Evolutionary conservation across 2,797 vertebrate genomes (phyloP).

Genomic region (Menidia menidia): DNA sequence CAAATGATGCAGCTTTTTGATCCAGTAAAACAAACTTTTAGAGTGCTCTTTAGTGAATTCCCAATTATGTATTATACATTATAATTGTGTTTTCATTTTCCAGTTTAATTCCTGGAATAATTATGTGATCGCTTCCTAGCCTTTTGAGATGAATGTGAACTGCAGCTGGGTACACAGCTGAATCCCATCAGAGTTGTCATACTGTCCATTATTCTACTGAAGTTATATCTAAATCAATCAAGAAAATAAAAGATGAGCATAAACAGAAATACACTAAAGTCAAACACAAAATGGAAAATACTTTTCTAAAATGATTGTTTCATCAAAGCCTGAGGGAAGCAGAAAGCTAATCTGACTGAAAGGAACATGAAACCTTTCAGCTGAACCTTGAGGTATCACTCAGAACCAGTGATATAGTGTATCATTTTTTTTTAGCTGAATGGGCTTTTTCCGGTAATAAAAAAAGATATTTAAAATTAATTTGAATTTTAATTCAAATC

Average conservation of each 20-base stretch:
- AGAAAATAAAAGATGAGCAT: neutral
- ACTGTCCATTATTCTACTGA: neutral
- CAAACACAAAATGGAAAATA: too few species aligned
- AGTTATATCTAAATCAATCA: neutral
- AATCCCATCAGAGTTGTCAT: neutral
- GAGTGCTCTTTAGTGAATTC: neutral
- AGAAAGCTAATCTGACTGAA: neutral
- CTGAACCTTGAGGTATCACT: neutral
- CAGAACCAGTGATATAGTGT: neutral
- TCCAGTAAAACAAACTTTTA: neutral
- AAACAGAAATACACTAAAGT: too few species aligned
- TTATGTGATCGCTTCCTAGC: neutral
- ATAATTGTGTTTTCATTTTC: neutral
- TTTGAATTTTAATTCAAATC: neutral
- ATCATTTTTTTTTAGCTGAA: too few species aligned
- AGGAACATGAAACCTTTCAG: neutral
- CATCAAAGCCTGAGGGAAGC: neutral
- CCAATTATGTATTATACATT: neutral
- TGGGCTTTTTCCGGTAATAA: too few species aligned
- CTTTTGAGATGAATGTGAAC: neutral
- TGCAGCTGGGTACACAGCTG: neutral
- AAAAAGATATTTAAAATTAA: neutral
- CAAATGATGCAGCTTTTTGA: constrained; percentile 4
- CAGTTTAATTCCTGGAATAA: neutral
- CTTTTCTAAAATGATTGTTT: too few species aligned